Conservation (phyloP, 1,140 invertebrate species). For the Papilio polyxenes region DNA sequence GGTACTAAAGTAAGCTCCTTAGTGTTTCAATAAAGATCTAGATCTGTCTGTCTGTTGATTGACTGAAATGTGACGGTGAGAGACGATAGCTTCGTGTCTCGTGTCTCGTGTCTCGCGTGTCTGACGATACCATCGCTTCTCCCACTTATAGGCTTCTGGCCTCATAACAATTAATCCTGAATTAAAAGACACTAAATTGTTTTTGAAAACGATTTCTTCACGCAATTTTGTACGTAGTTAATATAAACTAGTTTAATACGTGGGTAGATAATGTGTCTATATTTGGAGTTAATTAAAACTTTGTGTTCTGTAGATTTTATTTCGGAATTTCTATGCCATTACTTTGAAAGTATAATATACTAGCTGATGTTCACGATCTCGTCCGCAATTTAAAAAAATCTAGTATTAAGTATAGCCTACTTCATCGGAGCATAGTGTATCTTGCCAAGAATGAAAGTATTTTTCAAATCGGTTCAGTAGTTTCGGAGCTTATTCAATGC, state of each 20-base stretch:
- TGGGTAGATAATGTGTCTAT: slow-evolving; percentile 26
- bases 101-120: slow-evolving; percentile 30
- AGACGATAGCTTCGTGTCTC: slow-evolving; percentile 12
- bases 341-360: not conserved
- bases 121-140: slow-evolving; percentile 13
- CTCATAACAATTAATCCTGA: slow-evolving; percentile 37
- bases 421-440: too few relatives aligned
- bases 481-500: not conserved
- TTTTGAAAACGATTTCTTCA: slow-evolving; percentile 33
- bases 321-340: not conserved
- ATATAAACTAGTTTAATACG: slow-evolving; percentile 21
- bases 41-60: slow-evolving; percentile 18
- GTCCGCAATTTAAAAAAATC: too few relatives aligned
- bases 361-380: too few relatives aligned
- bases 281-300: not conserved
- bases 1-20: slow-evolving; percentile 26
- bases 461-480: too few relatives aligned
- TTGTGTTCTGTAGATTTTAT: not conserved
- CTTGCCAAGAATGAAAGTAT: too few relatives aligned
- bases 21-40: slow-evolving; percentile 37
- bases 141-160: not conserved
- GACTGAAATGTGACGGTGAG: slow-evolving; percentile 30
- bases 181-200: slow-evolving; percentile 32
- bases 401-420: too few relatives aligned
- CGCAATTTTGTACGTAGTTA: slow-evolving; percentile 16